These are phyloP conservation scores for Ceratina australensis DNA, from an alignment of 1,140 invertebrate genomes.

Conservation along the genomic window DNA sequence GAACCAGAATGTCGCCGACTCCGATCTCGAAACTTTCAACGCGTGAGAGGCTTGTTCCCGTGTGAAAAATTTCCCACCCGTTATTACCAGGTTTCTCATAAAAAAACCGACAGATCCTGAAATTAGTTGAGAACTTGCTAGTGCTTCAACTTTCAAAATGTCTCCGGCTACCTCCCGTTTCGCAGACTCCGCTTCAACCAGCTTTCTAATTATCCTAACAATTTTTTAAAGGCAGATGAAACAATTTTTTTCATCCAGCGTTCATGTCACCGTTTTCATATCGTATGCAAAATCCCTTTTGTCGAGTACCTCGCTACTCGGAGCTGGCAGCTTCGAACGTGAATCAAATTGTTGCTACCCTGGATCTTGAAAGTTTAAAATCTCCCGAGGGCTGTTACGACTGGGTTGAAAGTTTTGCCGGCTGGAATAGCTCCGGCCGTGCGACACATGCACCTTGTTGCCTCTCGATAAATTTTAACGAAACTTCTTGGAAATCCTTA, in stretches of 20 bases:
- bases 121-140: conserved; percentile 49
- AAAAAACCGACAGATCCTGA: conserved; percentile 43
- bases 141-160: conserved; percentile 1
- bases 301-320: no score
- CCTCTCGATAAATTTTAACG: conserved; percentile 21
- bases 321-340: conserved; percentile 36
- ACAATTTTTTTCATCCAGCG: neutral
- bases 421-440: conserved; percentile 46
- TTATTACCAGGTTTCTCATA: conserved; percentile 49
- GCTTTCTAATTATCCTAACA: no score
- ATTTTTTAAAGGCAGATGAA: neutral
- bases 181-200: neutral
- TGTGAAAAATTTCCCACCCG: conserved; percentile 43
- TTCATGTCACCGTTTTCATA: no score
- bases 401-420: conserved; percentile 50
- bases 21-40: conserved; percentile 55
- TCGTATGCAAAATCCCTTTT: neutral
- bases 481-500: conserved; percentile 39
- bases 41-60: neutral
- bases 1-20: conserved; percentile 46
- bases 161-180: neutral
- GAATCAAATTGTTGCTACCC: conserved; percentile 52
- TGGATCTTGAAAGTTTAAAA: conserved; percentile 60
- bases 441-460: conserved; percentile 41
- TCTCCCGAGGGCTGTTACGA: conserved; percentile 47